Percentiles rank a stretch among this genome's conserved stretches.
These are phyloP conservation scores for Pelochelys cantorii DNA, from an alignment of 2,797 vertebrate species.

Conservation along the genomic window DNA sequence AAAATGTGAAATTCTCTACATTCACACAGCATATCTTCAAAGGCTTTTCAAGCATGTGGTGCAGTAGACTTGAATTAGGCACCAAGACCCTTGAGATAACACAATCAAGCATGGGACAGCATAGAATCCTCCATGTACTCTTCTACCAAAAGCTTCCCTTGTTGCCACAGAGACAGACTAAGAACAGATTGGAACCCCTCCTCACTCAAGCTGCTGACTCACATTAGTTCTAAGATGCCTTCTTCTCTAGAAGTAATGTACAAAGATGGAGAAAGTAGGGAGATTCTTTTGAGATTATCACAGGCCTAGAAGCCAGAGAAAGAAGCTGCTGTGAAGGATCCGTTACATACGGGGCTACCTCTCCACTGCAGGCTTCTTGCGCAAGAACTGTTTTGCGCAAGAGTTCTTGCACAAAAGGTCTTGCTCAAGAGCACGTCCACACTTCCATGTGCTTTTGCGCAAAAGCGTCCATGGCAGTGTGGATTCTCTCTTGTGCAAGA, in stretches of 20 bases:
- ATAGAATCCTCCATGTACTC: not conserved
- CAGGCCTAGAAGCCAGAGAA: rapidly evolving
- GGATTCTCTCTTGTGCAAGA: too few species aligned
- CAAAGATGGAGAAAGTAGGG: rapidly evolving
- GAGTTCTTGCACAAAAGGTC: too few species aligned
- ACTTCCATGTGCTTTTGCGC: too few species aligned
- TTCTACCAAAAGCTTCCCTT: not conserved
- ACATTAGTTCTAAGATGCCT: rapidly evolving
- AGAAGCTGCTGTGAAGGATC: not conserved
- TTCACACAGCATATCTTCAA: not conserved
- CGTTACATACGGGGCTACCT: not conserved
- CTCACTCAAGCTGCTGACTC: rapidly evolving
- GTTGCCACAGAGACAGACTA: rapidly evolving
- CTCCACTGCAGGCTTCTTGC: too few species aligned
- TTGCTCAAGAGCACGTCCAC: too few species aligned
- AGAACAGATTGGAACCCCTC: rapidly evolving
- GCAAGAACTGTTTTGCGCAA: too few species aligned
- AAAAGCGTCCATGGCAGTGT: too few species aligned
- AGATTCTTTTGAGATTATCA: not conserved
- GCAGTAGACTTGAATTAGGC: not conserved
- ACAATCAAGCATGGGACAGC: not conserved
- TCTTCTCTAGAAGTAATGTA: rapidly evolving
- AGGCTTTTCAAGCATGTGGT: not conserved
- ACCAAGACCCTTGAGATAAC: not conserved
- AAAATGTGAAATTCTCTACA: not conserved